Percentiles rank a stretch among this genome's conserved stretches.
Conservation (phyloP, 2,113 vertebrate genomes). For the Oplegnathus fasciatus region DNA sequence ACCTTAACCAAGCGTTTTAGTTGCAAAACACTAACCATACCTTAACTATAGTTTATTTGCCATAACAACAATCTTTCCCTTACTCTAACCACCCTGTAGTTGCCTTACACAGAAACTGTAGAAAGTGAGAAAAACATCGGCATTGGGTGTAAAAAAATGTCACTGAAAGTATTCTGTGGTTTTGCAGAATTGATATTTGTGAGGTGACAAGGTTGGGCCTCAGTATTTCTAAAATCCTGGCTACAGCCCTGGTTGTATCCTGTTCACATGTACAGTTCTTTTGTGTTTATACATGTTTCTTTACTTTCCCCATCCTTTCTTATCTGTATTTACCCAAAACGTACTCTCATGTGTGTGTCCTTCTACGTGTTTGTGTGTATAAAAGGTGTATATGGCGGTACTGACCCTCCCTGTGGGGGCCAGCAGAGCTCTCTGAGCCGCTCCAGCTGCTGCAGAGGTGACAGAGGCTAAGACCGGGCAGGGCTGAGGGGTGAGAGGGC, state of each 20-base stretch:
- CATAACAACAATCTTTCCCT: neutral
- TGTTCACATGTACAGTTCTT: neutral
- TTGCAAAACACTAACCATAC: neutral
- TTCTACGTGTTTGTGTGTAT: conserved; percentile 28
- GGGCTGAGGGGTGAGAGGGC: conserved; percentile 69
- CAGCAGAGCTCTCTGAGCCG: conserved; percentile 64
- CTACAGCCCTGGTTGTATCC: neutral
- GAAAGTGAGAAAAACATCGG: neutral
- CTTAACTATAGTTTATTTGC: neutral
- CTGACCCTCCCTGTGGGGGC: conserved; percentile 61
- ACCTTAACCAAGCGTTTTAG: neutral
- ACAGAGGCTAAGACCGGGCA: conserved; percentile 65
- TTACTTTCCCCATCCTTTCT: neutral
- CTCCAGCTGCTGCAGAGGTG: conserved; percentile 79
- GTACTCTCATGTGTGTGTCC: conserved; percentile 15
- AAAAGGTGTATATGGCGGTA: conserved; percentile 49
- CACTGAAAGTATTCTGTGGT: neutral
- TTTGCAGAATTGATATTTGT: neutral
- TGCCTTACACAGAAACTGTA: neutral
- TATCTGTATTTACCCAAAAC: conserved; percentile 5
- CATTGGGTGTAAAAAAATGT: neutral
- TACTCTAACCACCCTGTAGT: neutral
- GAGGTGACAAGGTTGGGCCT: neutral
- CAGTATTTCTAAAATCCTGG: neutral
- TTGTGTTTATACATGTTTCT: conserved; percentile 24